These are phyloP conservation scores for Lamproptera curius DNA, from an alignment of 2,888 invertebrate species.

Conservation along the genomic window DNA sequence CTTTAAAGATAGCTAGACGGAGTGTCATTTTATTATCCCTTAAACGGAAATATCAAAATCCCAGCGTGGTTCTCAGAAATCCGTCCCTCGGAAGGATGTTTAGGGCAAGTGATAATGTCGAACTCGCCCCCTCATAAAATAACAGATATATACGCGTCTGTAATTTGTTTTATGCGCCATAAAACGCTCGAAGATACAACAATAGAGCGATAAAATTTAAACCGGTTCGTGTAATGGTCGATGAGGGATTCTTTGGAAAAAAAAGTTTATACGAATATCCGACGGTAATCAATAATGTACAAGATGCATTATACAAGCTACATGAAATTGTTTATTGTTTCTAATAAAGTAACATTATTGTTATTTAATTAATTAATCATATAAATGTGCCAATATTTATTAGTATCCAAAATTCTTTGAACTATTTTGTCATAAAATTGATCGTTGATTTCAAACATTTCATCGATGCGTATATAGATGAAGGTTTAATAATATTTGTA, in stretches of 20 bases:
- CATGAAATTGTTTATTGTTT: no score
- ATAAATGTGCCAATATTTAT: no score
- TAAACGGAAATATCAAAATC: slow-evolving; percentile 17
- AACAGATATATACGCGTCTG: slow-evolving; percentile 30
- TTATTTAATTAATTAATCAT: no score
- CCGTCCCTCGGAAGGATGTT: slow-evolving; percentile 19
- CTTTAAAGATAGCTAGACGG: slow-evolving; percentile 1
- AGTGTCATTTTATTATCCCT: slow-evolving; percentile 21
- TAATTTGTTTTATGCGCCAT: slow-evolving; percentile 53
- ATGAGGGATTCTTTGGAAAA: slow-evolving; percentile 1
- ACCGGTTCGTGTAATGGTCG: slow-evolving; percentile 13
- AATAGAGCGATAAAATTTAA: slow-evolving; percentile 36
- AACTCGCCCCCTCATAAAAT: slow-evolving; percentile 36
- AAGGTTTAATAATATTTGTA: no score
- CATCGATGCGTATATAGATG: no score
- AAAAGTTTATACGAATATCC: slow-evolving; percentile 5
- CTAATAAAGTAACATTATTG: no score
- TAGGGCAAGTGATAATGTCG: slow-evolving; percentile 31
- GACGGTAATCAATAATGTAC: not conserved
- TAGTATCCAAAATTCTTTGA: no score
- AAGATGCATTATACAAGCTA: no score
- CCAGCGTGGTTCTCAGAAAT: slow-evolving; percentile 13
- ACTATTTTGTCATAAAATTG: no score
- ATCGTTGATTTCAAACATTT: no score
- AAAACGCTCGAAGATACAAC: slow-evolving; percentile 48